Conservation (phyloP, 2,888 invertebrate genomes). For the Drosophila infuscata region DNA sequence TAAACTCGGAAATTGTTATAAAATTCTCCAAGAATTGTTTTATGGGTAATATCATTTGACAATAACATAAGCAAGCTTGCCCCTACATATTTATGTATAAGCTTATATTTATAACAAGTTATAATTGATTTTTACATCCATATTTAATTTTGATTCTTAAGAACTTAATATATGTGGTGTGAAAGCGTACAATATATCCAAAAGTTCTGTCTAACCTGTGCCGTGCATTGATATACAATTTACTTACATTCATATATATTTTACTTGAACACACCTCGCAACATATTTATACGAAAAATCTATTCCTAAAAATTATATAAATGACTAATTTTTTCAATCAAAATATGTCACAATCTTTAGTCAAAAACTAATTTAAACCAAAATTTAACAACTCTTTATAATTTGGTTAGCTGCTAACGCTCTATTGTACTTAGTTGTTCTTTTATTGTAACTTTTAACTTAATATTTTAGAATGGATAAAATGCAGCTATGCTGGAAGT, state of each 20-base stretch:
- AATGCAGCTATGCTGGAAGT: slow-evolving; percentile 86
- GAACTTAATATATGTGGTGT: slow-evolving; percentile 4
- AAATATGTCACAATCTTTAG: slow-evolving; percentile 11
- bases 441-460: slow-evolving; percentile 46
- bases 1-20: not conserved
- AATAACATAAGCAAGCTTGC: not conserved
- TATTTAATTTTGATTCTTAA: not conserved
- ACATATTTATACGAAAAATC: slow-evolving; percentile 12
- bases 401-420: slow-evolving; percentile 8
- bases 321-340: slow-evolving; percentile 8
- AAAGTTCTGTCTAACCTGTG: slow-evolving; percentile 1
- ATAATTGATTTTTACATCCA: not conserved
- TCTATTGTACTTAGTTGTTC: slow-evolving; percentile 22
- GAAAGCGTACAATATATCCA: slow-evolving; percentile 13
- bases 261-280: slow-evolving; percentile 8
- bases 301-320: slow-evolving; percentile 5
- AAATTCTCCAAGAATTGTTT: not conserved
- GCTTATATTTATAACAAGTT: not conserved
- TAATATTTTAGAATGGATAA: slow-evolving; percentile 85
- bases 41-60: not conserved
- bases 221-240: not conserved
- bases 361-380: slow-evolving; percentile 18
- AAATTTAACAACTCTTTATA: slow-evolving; percentile 16
- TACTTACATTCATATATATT: slow-evolving; percentile 30
- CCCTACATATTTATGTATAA: not conserved